Base-by-base conservation (phyloP, 30 jellyfish, hydroid and myxozoan species). In the Aurelia sp. region DNA sequence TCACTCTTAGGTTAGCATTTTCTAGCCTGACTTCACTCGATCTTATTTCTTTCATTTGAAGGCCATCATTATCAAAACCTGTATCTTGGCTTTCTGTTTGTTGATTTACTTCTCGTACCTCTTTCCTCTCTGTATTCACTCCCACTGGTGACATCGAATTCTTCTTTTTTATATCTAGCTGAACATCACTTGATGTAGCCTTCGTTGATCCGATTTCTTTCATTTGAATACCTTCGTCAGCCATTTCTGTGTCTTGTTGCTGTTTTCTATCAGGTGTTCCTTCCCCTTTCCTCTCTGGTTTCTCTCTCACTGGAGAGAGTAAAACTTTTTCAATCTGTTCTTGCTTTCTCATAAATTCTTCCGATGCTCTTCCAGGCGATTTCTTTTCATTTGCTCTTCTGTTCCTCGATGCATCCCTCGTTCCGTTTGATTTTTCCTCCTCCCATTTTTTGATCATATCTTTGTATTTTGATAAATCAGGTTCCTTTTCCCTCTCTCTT, bases 261-360 rank as follows among this genome's bases (percentile, higher is more conserved):
- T 17, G 24, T 6, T 33, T 57, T 67, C 18, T 48, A 11, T 18
- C 57, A 5, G 44, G 47, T 40, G 55, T 9, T 52, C 69, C 30
- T 38, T 13, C 22, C 21, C 48, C 27, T n/a, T 57, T 48, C 55
- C 12, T 58, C 30, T 21, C 67, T 11, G 70, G n/a, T 27, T 52
- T 67, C 60, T 66, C 84, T 33, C 76, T 68, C 17, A 82, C 91
- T 51, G 91, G 85, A 4, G 91, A 82, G 16, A 67, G 44, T 63
- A 82, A 69, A 8, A 53, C 91, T 18, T 35, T 67, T 61, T 78
- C 59, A 68, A 57, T 12, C n/a, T 66, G 41, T 67, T 82, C 85
- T 62, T 24, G 63, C 78, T 52, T 67, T 30, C 57, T 59, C 50
- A 41, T 59, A 31, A 52, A n/a, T 8, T 40, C 69, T 16, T 17